Evolutionary conservation across 2,113 vertebrate genomes (phyloP), one percentile per base, ranked within the genome.

Genomic region (Saccopteryx bilineata): DNA sequence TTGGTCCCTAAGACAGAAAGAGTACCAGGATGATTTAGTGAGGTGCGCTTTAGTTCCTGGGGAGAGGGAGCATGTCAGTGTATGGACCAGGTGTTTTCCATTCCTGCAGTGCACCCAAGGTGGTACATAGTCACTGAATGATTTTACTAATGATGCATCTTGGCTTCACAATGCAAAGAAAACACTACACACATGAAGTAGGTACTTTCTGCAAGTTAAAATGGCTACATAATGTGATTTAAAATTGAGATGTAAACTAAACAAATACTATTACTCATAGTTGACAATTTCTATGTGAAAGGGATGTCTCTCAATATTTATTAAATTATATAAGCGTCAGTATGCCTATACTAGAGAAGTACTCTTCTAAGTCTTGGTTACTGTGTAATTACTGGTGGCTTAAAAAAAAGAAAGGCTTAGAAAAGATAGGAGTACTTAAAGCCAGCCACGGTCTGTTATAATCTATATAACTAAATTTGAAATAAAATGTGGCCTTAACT

Each of bases 241-340:
- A 71, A 93, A 94, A 78, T 17, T 14, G 86, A 93, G 65, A 66
- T 69, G 52, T 18, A 87, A 90, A 54, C 31, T 79, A 56, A 94
- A 65, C 26, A 61, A 74, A 69, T 66, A 19, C 11, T 86, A 65
- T 93, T 82, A 91, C 33, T 63, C 56, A 63, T 74, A 68, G 19
- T 79, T 83, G 90, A 65, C 33, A 75, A 72, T 91, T 65, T 87
- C 52, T 61, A 2, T 80, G 21, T 65, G 28, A 90, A 54, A 24
- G 11, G 9, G 14, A 58, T 58, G 11, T 24, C 2, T 91, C 83
- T 78, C 54, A 54, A 26, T 82, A 82, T 81, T 93, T 69, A 89
- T 86, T 96, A 58, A 79, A 13, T 87, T 94, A 92, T 85, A 31
- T 93, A 93, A 61, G 50, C 85, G 54, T 52, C 85, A 93, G 0